Conservation (phyloP, 37 sponge, comb jelly and placozoan species). For the Crambe crambe region DNA sequence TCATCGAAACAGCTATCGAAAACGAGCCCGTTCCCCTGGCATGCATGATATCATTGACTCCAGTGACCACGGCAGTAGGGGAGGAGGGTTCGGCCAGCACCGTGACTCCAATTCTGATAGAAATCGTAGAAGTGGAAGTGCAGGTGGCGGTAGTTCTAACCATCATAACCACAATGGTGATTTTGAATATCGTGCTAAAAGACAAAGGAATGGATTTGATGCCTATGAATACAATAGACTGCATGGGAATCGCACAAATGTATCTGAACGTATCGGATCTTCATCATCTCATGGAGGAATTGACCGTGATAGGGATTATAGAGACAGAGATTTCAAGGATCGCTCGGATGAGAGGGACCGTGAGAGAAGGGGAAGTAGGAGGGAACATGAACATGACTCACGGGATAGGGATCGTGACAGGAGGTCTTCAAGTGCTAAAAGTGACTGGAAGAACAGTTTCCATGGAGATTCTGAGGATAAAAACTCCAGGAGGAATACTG, state of each 20-base stretch:
- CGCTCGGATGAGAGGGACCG: not conserved
- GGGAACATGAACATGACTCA: not conserved
- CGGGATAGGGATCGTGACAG: not conserved
- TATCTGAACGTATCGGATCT: not conserved
- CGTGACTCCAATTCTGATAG: not conserved
- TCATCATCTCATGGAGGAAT: not conserved
- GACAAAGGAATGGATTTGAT: constrained; percentile 34
- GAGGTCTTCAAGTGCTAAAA: not conserved
- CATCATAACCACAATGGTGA: constrained; percentile 41
- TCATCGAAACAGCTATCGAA: not conserved
- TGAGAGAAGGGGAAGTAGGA: not conserved
- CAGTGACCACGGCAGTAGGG: not conserved
- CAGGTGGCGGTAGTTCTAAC: not conserved
- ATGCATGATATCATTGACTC: not conserved
- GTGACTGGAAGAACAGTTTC: not conserved
- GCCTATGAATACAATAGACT: constrained; percentile 30
- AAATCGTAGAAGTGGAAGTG: not conserved
- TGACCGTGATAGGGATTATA: not conserved
- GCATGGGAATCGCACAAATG: not conserved
- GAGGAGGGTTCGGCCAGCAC: not conserved
- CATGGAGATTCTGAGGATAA: not conserved
- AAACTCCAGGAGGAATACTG: not conserved
- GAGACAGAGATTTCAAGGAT: not conserved
- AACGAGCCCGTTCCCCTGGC: constrained; percentile 14
- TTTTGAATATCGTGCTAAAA: constrained; percentile 28